A percentile compares a stretch with the other conserved stretches of the same genome.
Conservation (phyloP, 2,888 invertebrate species). For the Keiferia lycopersicella region DNA sequence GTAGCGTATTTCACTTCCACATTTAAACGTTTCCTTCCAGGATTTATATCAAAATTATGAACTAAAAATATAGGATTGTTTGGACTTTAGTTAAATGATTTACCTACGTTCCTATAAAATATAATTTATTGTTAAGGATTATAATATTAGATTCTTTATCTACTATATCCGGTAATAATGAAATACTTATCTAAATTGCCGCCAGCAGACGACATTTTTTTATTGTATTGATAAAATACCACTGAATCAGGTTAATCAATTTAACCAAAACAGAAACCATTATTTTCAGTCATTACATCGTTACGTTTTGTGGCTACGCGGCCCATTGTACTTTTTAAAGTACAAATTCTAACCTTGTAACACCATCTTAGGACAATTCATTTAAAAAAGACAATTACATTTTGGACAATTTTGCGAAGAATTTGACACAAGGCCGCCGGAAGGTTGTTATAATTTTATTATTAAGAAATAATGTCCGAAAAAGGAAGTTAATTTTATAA, state of each 20-base stretch:
- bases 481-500: slow-evolving; percentile 10
- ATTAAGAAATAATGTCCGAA: slow-evolving; percentile 30
- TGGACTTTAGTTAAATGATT: no score
- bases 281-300: background rate
- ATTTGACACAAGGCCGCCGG: slow-evolving; percentile 42
- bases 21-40: no score
- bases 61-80: no score
- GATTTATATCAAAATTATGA: no score
- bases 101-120: no score
- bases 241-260: slow-evolving; percentile 11
- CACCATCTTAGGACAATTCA: background rate
- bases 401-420: slow-evolving; percentile 33
- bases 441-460: slow-evolving; percentile 39
- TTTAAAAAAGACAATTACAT: slow-evolving; percentile 25
- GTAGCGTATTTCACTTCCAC: no score
- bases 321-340: background rate
- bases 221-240: no score
- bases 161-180: no score
- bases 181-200: no score
- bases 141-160: no score
- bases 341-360: slow-evolving; percentile 12
- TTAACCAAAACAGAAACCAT: background rate
- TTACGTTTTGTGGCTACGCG: background rate
- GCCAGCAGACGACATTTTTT: no score
- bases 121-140: no score